Percentiles rank a stretch among this genome's conserved stretches.
These are phyloP conservation scores for Microcaecilia unicolor DNA, from an alignment of 2,797 vertebrate genomes.

Conservation along the genomic window DNA sequence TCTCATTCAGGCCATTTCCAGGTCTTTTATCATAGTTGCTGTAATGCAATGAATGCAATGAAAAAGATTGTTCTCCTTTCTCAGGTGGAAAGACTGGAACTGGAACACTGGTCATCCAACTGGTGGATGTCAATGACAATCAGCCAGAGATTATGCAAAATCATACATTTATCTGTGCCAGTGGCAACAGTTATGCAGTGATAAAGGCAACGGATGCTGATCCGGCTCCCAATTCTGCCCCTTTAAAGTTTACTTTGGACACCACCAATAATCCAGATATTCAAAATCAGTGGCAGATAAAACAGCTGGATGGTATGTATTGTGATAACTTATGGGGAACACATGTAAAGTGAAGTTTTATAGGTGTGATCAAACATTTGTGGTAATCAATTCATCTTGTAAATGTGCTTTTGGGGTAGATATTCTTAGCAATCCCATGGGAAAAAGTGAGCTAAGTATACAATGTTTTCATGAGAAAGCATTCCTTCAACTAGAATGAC, in stretches of 20 bases:
- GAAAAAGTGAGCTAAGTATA: too few relatives aligned
- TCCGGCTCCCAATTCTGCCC: constrained; percentile 40
- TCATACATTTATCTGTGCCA: constrained; percentile 55
- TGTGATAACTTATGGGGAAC: background rate
- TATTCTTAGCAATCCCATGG: too few relatives aligned
- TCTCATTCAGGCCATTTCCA: too few relatives aligned
- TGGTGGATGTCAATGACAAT: constrained; percentile 72
- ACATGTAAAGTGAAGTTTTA: background rate
- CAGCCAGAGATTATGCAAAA: constrained; percentile 34
- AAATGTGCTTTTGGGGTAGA: too few relatives aligned
- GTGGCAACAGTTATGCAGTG: constrained; percentile 37
- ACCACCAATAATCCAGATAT: background rate
- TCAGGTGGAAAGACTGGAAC: constrained; percentile 68
- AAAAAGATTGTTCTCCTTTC: constrained; percentile 13
- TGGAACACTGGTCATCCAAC: constrained; percentile 64
- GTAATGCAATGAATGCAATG: too few relatives aligned
- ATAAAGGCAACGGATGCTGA: constrained; percentile 59
- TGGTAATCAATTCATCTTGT: background rate
- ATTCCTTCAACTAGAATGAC: too few relatives aligned
- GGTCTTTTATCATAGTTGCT: too few relatives aligned
- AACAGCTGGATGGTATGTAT: constrained; percentile 49
- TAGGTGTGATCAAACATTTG: too few relatives aligned
- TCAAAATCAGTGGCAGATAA: constrained; percentile 45
- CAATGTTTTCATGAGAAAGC: too few relatives aligned
- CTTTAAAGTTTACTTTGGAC: constrained; percentile 58